A percentile compares a stretch with the other conserved stretches of the same genome.
These are phyloP conservation scores for Laticauda laticaudata DNA, from an alignment of 2,113 vertebrate genomes.

Conservation along the genomic window DNA sequence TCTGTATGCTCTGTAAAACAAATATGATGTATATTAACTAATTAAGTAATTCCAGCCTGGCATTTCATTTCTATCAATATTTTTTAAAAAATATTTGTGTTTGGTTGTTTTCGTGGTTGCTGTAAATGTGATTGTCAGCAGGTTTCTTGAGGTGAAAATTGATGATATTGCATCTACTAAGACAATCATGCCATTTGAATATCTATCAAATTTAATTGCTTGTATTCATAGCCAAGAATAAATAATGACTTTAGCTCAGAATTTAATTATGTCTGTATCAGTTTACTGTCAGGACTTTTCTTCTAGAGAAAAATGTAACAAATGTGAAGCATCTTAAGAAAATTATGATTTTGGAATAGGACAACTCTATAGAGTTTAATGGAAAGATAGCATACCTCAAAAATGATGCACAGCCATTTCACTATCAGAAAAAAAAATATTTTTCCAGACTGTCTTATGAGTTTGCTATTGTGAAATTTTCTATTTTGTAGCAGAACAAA, in stretches of 20 bases:
- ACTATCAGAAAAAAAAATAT: background rate
- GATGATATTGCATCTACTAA: constrained; percentile 10
- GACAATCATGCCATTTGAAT: background rate
- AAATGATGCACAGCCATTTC: background rate
- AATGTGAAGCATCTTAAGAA: background rate
- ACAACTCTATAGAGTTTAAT: background rate
- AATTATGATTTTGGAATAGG: background rate
- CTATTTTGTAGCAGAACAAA: background rate
- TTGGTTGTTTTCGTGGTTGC: background rate
- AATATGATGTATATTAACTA: constrained; percentile 11
- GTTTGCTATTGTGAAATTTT: background rate
- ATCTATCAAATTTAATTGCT: background rate
- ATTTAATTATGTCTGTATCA: background rate
- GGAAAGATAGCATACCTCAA: background rate
- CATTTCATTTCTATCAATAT: constrained; percentile 22
- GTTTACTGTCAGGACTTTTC: background rate
- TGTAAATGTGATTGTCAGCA: constrained; percentile 17
- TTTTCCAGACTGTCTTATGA: background rate
- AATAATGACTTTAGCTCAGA: background rate
- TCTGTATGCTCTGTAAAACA: constrained; percentile 3
- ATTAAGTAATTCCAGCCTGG: constrained; percentile 35
- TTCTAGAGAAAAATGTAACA: background rate
- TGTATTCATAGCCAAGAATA: background rate
- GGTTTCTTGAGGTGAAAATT: constrained; percentile 22
- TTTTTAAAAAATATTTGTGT: constrained; percentile 27